Evolutionary conservation across 2,797 vertebrate species (phyloP).

Genomic region (Todus mexicanus): DNA sequence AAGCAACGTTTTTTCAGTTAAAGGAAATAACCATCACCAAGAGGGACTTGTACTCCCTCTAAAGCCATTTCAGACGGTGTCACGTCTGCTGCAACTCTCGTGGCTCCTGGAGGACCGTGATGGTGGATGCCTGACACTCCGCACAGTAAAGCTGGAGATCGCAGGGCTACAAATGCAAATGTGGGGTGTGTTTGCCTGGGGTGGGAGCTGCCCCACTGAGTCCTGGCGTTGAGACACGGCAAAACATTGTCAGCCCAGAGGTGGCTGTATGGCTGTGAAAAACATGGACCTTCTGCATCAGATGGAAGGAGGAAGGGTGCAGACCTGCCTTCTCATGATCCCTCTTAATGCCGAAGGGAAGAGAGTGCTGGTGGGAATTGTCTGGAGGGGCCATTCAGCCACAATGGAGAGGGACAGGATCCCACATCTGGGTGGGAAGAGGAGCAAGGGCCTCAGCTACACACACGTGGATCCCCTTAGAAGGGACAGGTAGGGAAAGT

Average conservation of each 20-base stretch:
- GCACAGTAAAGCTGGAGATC: neutral
- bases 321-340: neutral
- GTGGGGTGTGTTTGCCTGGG: neutral
- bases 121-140: neutral
- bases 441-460: fast-evolving
- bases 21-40: neutral
- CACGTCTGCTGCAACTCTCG: fast-evolving
- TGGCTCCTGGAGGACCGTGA: neutral
- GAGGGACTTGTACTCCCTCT: neutral
- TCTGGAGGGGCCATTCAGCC: neutral
- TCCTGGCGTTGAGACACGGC: neutral
- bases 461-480: neutral
- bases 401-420: neutral
- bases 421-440: neutral
- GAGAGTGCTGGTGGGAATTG: neutral
- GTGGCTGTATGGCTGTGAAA: neutral
- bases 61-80: neutral
- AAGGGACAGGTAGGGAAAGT: no score
- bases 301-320: neutral
- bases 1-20: neutral
- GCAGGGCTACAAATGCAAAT: fast-evolving
- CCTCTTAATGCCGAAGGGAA: no score
- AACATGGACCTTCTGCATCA: fast-evolving
- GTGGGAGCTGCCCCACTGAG: neutral
- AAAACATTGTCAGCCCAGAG: neutral